Conservation (phyloP, 2,888 invertebrate genomes). For the Leptopilina syphax region DNA sequence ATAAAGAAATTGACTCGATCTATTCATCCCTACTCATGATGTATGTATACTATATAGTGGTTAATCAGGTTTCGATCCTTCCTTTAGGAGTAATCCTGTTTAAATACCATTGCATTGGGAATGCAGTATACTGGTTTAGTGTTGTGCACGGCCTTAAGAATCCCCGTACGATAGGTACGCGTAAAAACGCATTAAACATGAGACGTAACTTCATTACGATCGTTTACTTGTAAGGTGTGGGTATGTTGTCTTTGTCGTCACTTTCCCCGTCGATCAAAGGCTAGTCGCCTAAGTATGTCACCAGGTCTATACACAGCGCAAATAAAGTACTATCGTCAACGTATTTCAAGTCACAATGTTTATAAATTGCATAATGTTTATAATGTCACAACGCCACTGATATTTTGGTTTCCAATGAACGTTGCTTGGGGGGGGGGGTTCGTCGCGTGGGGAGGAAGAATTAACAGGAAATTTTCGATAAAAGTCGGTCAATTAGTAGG, state of each 20-base stretch:
- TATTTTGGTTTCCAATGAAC: not conserved
- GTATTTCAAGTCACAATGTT: slow-evolving; percentile 46
- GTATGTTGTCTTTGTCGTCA: slow-evolving; percentile 59
- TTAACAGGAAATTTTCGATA: slow-evolving; percentile 15
- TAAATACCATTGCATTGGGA: slow-evolving; percentile 48
- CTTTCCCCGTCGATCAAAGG: slow-evolving; percentile 64
- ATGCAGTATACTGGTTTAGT: slow-evolving; percentile 36
- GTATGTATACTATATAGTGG: not conserved
- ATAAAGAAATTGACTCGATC: not conserved
- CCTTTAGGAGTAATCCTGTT: slow-evolving; percentile 37
- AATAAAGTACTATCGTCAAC: slow-evolving; percentile 64
- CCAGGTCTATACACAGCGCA: slow-evolving; percentile 64
- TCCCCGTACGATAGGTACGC: not conserved
- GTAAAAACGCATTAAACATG: slow-evolving; percentile 46
- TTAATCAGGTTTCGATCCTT: slow-evolving; percentile 32
- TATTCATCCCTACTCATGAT: not conserved
- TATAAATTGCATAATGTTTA: slow-evolving; percentile 31
- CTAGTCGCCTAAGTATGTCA: slow-evolving; percentile 68
- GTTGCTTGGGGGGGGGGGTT: too few relatives aligned
- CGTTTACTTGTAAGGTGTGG: slow-evolving; percentile 40
- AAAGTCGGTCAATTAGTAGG: too few relatives aligned
- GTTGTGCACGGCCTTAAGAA: slow-evolving; percentile 43
- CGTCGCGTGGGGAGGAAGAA: not conserved
- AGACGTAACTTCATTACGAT: slow-evolving; percentile 65
- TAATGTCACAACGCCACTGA: slow-evolving; percentile 33